Evolutionary conservation across 2,888 invertebrate species (phyloP), one percentile per base, ranked within the genome.

Genomic region (Hemistola chrysoprasaria): DNA sequence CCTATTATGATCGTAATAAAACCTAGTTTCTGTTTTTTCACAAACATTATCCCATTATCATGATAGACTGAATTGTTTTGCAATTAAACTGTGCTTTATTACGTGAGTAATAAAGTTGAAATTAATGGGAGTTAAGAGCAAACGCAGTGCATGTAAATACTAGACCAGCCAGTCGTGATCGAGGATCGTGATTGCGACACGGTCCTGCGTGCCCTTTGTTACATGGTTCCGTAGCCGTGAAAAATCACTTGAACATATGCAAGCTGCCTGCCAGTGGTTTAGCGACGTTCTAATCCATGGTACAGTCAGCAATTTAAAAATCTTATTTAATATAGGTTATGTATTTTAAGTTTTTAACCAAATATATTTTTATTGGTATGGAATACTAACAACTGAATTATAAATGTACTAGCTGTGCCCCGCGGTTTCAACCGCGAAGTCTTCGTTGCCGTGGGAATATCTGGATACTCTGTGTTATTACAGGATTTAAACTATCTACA

Each of bases 201-300:
- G 70, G 78, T 70, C 68, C 81, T 84, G 85, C 81, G 81, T 86
- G 85, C 81, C 85, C 88, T 87, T 87, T 87, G 85, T 71, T 52
- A 83, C 85, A 82, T 68, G 78, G 85, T 82, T 78, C 75, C 71
- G 78, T 71, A 84, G 81, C 87, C 83, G 87, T 88, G 88, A 88
- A 88, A 87, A 87, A 87, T 86, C 84, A 87, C 81, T 83, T 76
- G 78, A 81, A 86, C 88, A 85, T 80, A 78, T 88, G 87, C 85
- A 84, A 81, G 77, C 39, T 40, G 39, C 74, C 77, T 65, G 73
- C 73, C 75, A 71, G 65, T 57, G 59, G 67, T 58, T 61, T 65
- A 55, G 69, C 66, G 62, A 84, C 78, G 76, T 78, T 83, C 84
- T 85, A 85, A 85, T 86, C 78, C 74, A 46, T 23, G 38, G 74